These are phyloP conservation scores for Miltochrista miniata DNA, from an alignment of 2,888 invertebrate species.

Conservation along the genomic window DNA sequence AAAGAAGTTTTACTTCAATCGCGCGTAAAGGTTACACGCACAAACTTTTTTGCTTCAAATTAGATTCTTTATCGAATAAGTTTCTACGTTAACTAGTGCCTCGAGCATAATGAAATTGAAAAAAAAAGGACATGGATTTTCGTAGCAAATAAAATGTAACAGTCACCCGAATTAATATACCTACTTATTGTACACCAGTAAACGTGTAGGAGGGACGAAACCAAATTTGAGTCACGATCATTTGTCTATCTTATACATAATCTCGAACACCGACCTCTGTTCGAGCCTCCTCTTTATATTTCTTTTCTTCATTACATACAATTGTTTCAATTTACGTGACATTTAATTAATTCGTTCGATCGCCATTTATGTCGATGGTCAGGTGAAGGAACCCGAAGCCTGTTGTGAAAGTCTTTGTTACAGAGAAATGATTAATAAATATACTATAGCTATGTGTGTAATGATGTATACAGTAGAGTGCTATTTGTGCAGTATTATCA, in stretches of 20 bases:
- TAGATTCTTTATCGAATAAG: no score
- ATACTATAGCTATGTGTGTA: not conserved
- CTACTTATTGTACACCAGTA: not conserved
- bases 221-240: slow-evolving; percentile 25
- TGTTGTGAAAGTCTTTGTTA: not conserved
- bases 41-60: no score
- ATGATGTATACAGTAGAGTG: not conserved
- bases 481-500: not conserved
- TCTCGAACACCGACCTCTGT: slow-evolving; percentile 14
- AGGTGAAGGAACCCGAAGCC: slow-evolving; percentile 9
- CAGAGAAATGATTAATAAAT: not conserved
- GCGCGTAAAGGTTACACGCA: no score
- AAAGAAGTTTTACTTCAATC: no score
- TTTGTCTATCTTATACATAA: slow-evolving; percentile 21
- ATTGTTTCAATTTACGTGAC: slow-evolving; percentile 25
- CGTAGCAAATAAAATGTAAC: no score
- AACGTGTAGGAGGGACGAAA: slow-evolving; percentile 21
- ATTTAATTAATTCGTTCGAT: slow-evolving; percentile 17
- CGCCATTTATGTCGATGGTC: slow-evolving; percentile 11
- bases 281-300: slow-evolving; percentile 5
- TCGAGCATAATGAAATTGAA: no score
- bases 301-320: slow-evolving; percentile 27
- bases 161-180: no score
- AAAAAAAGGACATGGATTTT: no score
- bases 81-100: no score